phyloP scores from a whole-genome alignment of 2,113 vertebrate genomes.

The Antechinus stuartii region DNA sequence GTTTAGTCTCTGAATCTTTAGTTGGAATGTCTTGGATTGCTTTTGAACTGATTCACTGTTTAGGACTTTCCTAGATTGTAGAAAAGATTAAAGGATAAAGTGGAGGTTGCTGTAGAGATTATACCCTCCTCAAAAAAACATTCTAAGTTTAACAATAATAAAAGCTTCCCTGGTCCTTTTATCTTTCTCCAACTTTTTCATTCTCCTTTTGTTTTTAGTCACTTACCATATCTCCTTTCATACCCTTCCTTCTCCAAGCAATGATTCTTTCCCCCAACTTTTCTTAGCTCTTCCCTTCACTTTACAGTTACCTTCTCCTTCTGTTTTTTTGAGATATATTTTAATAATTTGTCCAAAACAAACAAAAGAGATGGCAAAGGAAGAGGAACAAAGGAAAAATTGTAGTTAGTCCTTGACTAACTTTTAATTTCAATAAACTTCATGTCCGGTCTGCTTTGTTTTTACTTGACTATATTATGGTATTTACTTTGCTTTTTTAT shows the following conservation, averaged over 20 bases:
- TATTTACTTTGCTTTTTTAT: constrained; percentile 42
- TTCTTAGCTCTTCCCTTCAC: constrained; percentile 14
- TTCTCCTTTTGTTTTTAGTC: constrained; percentile 16
- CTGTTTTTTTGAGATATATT: constrained; percentile 31
- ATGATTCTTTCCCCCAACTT: background rate
- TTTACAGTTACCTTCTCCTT: constrained; percentile 13
- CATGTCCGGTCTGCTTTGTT: constrained; percentile 2
- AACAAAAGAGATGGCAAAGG: constrained; percentile 19
- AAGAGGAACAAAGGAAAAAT: background rate
- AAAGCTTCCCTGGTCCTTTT: constrained; percentile 13
- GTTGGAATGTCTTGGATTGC: background rate
- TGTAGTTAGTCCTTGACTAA: background rate
- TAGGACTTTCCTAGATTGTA: background rate
- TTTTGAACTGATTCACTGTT: background rate
- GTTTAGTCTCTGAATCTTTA: background rate
- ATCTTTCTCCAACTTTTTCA: constrained; percentile 10
- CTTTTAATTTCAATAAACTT: background rate
- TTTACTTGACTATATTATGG: background rate
- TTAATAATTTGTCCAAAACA: constrained; percentile 40
- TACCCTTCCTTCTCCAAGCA: background rate
- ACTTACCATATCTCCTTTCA: background rate
- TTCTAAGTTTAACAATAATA: constrained; percentile 36
- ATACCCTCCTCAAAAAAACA: background rate
- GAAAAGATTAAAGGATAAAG: background rate
- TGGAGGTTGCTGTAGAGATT: background rate